Conservation (phyloP, 2,113 vertebrate species). For the Marcusenius ussheri region DNA sequence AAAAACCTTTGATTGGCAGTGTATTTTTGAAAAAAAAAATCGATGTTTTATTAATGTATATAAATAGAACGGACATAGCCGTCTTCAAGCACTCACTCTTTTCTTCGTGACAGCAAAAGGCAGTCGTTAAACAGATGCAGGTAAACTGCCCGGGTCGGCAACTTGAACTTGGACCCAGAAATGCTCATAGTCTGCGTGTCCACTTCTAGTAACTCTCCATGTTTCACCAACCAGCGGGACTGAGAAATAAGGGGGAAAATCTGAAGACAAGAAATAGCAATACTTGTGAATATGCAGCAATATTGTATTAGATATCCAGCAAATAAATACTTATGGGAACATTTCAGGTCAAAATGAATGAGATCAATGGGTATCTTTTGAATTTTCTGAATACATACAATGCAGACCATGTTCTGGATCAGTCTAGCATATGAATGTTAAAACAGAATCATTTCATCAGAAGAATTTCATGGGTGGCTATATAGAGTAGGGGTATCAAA, state of each 20-base stretch:
- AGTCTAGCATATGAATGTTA: background rate
- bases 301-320: background rate
- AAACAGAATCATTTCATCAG: background rate
- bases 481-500: background rate
- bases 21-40: background rate
- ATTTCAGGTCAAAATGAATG: background rate
- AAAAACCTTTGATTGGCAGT: no score
- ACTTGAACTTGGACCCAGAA: constrained; percentile 74
- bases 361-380: background rate
- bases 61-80: background rate
- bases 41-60: background rate
- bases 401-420: background rate
- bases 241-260: constrained; percentile 87
- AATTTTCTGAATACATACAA: background rate
- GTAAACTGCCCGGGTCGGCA: constrained; percentile 75
- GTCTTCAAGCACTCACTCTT: constrained; percentile 65
- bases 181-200: constrained; percentile 70
- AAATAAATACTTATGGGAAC: background rate
- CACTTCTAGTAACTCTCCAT: constrained; percentile 78
- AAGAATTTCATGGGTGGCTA: background rate
- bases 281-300: background rate
- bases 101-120: constrained; percentile 75
- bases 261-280: constrained; percentile 41
- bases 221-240: constrained; percentile 85
- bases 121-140: constrained; percentile 85